Evolutionary conservation across 2,888 invertebrate species (phyloP), one percentile per base, ranked within the genome.

Genomic region (Eulithis testata): DNA sequence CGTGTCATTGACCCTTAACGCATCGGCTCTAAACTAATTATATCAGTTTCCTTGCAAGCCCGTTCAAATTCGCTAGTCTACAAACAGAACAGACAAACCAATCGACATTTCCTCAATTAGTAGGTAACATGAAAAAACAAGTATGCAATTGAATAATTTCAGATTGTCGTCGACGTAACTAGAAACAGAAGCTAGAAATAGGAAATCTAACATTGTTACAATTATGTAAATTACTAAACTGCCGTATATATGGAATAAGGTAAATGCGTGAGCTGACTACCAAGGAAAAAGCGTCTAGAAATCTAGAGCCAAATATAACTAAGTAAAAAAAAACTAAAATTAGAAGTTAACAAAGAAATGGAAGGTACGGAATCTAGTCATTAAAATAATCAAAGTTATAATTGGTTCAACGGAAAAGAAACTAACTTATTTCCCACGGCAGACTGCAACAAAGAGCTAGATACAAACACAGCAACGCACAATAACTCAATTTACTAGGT

Each of bases 1-100:
- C 74, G 84, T 89, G 91, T 91, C 91, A 91, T 89, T 91, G 91
- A 90, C 90, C 91, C 82, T 86, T 89, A 89, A 89, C 87, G 87
- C 86, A 87, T 86, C 83, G 83, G 84, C 75, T 84, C 76, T 81
- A 83, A 80, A 84, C 87, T 91, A 90, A 91, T 91, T 89, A 88
- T 91, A 90, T 82, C 80, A 76, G 80, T 85, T 87, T 89, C 87
- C 87, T 85, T 83, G 82, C 78, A 76, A 65, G 70, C 70, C 71
- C 71, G 71, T 57, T 65, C 52, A 52, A 64, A 69, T 68, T 65
- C 65, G 60, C 68, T 8, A 66, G 53, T 68, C 63, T 51, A 64
- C 72, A 51, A 67, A 68, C 71, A 65, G 43, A 59, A 67, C 71
- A 65, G 44, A 60, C 65, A 59, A 60, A 60, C 66, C 58, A 60